These are phyloP conservation scores for Phodopus roborovskii DNA, from an alignment of 2,113 vertebrate genomes.

Conservation along the genomic window DNA sequence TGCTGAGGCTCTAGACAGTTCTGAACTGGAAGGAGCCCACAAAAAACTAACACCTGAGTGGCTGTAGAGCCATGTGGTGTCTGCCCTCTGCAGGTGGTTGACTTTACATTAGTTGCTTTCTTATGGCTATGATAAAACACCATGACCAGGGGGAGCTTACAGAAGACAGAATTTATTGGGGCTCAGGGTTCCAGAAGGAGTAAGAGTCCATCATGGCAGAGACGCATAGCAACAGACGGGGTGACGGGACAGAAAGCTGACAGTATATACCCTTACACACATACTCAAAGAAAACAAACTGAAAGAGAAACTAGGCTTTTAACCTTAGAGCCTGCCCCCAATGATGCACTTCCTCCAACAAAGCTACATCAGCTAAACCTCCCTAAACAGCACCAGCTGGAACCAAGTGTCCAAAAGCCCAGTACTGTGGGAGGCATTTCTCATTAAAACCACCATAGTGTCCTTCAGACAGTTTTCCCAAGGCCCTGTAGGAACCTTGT, in stretches of 20 bases:
- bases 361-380: background rate
- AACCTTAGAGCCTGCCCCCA: background rate
- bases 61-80: accelerated
- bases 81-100: accelerated
- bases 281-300: background rate
- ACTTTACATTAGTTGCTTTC: background rate
- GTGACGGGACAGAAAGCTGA: too few species aligned
- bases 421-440: background rate
- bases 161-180: background rate
- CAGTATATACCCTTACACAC: background rate
- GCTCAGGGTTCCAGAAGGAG: background rate
- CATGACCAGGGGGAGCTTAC: background rate
- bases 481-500: too few species aligned
- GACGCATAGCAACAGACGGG: background rate
- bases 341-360: background rate
- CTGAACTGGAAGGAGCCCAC: accelerated
- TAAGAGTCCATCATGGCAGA: background rate
- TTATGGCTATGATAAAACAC: background rate
- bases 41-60: accelerated
- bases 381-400: background rate
- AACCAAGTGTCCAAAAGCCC: background rate
- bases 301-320: background rate
- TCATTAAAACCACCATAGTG: background rate
- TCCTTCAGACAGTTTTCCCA: accelerated
- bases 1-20: accelerated